Evolutionary conservation across 2,797 vertebrate species (phyloP).

Genomic region (Karalla daura): DNA sequence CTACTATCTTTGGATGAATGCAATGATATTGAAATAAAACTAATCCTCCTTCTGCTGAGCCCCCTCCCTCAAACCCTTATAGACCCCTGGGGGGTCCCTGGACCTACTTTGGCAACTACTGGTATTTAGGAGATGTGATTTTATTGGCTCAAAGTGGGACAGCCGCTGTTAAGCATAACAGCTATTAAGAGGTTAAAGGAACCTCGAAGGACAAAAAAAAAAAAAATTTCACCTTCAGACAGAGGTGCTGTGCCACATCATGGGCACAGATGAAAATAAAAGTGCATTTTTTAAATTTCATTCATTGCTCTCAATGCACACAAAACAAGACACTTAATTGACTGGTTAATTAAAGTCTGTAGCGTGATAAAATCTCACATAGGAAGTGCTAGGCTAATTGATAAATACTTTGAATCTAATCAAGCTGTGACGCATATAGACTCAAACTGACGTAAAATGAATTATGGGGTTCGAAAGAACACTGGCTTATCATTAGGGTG

Average conservation of each 20-base stretch:
- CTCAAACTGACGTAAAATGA: slow-evolving; percentile 75
- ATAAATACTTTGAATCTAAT: slow-evolving; percentile 58
- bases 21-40: slow-evolving; percentile 49
- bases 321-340: background rate
- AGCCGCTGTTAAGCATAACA: slow-evolving; percentile 39
- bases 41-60: slow-evolving; percentile 57
- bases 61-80: slow-evolving; percentile 37
- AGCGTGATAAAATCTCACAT: background rate
- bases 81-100: slow-evolving; percentile 56
- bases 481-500: slow-evolving; percentile 91
- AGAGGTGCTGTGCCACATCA: background rate
- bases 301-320: background rate
- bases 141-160: slow-evolving; percentile 69
- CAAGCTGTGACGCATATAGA: slow-evolving; percentile 35
- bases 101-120: slow-evolving; percentile 68
- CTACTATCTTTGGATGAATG: slow-evolving; percentile 41
- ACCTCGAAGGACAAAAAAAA: slow-evolving; percentile 44
- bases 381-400: slow-evolving; percentile 46
- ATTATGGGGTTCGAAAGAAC: slow-evolving; percentile 93
- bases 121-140: slow-evolving; percentile 59
- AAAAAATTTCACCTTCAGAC: slow-evolving; percentile 45
- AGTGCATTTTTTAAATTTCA: background rate
- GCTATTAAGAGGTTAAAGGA: slow-evolving; percentile 52
- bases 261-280: background rate
- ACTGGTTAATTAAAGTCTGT: slow-evolving; percentile 5